Evolutionary conservation across 2,888 invertebrate genomes (phyloP).

Genomic region (Clanis bilineata): DNA sequence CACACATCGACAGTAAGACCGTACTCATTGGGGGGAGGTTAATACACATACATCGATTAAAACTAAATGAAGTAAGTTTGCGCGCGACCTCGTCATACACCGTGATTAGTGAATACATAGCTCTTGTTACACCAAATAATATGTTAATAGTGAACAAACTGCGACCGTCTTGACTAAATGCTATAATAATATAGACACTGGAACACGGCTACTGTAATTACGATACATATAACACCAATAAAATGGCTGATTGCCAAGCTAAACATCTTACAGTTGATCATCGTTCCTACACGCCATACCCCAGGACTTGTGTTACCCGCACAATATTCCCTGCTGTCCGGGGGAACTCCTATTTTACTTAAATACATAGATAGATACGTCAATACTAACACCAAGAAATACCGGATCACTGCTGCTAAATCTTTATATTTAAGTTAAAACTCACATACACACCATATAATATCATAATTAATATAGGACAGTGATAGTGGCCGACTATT

Average conservation of each 20-base stretch:
- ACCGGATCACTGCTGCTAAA: too few species aligned
- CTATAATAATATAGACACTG: neutral
- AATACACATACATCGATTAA: neutral
- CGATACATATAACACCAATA: neutral
- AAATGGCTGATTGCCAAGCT: neutral
- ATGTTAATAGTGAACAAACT: neutral
- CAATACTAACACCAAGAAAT: too few species aligned
- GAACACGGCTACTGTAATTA: neutral
- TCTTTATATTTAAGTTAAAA: neutral
- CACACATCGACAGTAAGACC: neutral
- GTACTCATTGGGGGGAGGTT: neutral
- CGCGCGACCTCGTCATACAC: neutral
- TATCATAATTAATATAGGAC: neutral
- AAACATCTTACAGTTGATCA: neutral
- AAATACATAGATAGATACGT: too few species aligned
- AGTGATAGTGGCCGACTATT: neutral
- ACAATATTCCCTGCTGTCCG: constrained; percentile 2
- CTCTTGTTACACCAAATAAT: neutral
- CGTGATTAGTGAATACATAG: neutral
- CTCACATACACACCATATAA: neutral
- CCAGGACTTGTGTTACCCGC: constrained; percentile 2
- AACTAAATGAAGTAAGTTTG: neutral
- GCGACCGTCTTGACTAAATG: neutral
- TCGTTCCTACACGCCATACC: neutral
- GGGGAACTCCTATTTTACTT: neutral